Evolutionary conservation across 2,797 vertebrate genomes (phyloP).

Genomic region (Gallinago stenura): DNA sequence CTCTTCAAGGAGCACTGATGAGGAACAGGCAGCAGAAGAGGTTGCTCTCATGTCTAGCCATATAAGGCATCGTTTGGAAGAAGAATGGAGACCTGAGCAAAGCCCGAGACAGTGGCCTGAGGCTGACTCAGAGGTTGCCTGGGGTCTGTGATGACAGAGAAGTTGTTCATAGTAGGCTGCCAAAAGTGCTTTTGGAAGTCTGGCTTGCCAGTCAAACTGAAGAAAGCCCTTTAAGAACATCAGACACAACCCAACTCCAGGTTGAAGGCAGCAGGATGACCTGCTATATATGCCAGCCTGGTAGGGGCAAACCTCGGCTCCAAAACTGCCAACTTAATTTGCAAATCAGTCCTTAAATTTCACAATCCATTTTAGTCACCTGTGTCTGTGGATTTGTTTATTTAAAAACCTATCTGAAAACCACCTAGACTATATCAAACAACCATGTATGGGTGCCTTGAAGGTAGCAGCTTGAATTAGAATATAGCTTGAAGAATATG

Average conservation of each 20-base stretch:
- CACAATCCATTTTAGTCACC: background rate
- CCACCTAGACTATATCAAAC: background rate
- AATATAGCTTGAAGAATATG: background rate
- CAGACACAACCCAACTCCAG: background rate
- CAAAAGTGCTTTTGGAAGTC: background rate
- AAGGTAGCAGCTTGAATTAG: background rate
- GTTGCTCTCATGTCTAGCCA: background rate
- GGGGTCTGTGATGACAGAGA: background rate
- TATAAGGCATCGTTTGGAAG: accelerated
- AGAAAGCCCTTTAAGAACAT: background rate
- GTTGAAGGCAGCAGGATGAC: background rate
- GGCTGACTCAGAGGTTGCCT: background rate
- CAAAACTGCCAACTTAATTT: background rate
- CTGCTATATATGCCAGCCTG: background rate
- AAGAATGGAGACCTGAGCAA: background rate
- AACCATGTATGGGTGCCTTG: background rate
- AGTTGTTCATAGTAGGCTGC: background rate
- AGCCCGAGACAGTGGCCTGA: background rate
- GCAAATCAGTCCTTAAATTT: background rate
- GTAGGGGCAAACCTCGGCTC: background rate
- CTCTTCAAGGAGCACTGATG: background rate
- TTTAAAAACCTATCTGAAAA: conserved; percentile 19
- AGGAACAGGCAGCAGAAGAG: accelerated
- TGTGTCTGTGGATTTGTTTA: background rate
- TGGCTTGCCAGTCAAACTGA: background rate